Base-by-base conservation (phyloP, 23 tunicate species). In the Styela plicata region DNA sequence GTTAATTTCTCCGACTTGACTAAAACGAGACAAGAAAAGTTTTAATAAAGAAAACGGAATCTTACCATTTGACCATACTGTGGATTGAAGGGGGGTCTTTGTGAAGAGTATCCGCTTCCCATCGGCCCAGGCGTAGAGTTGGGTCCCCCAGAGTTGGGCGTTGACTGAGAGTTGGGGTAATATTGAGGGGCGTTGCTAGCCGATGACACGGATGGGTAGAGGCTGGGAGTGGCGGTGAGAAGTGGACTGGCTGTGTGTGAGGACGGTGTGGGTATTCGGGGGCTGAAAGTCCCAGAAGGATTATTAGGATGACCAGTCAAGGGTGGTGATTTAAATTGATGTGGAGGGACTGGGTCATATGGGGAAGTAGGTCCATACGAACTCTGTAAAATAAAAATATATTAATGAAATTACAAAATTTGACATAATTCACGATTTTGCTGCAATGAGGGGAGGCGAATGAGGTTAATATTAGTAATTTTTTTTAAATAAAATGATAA, bases 201-300 rank as follows among this genome's bases (percentile, higher is more conserved):
- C 26, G 81, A 76, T 24, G 81, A 2, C 16, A 76, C 81, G 31
- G 81, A 76, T 57, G 81, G 81, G 26, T 76, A 76, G 5, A 76
- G 52, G 0, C 37, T 65, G 26, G 81, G 81, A 7, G 81, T 76
- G n/a, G 66, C 81, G 18, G 81, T 76, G 1, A 76, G 81, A 0
- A 76, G 31, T 5, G 81, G 81, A 67, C 32, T 22, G 23, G 71
- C n/a, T 67, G 71, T 27, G 32, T 67, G 71, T 17, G 71, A 1
- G 27, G 63, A 25, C 1, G 81, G 81, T 29, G 81, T 76, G 64
- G 81, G 81, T 53, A 76, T 27, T 23, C 81, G 64, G 13, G 81
- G 81, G 26, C 29, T 76, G 31, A 24, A 76, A 25, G 69, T 65
- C 37, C 53, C 53, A n/a, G 64, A 26, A 7, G 81, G 66, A 18